Base-by-base conservation (phyloP, 2,888 invertebrate genomes). In the Tenthredo livida region DNA sequence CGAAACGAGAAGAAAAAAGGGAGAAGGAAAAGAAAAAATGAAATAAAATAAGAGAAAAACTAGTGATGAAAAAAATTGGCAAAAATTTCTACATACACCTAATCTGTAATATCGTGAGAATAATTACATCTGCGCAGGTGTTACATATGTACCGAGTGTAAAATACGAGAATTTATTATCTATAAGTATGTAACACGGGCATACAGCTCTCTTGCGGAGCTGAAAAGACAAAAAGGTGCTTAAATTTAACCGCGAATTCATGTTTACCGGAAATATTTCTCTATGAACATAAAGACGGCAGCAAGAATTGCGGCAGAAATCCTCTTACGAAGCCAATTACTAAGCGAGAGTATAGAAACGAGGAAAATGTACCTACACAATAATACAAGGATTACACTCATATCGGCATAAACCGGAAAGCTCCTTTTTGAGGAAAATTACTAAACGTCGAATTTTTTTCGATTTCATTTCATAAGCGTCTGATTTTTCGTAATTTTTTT, bases 311-410 rank as follows among this genome's bases (percentile, higher is more conserved):
- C 12, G 29, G 15, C 1, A 65, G 72, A 72, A 12, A 40, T 73
- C 72, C 43, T 73, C 72, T 73, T 73, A 73, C 40, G 40, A 73
- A 25, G 43, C 72, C 43, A 73, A 73, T 43, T 43, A 43, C 15
- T n/a, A 40, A 4, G 40, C 2, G 29, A 70, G 40, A 73, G 21
- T 21, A 9, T 33, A 33, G 72, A 67, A 33, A 33, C 7, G 29
- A 33, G 67, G 33, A 67, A 67, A 33, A 7, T 33, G 15, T 67
- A 21, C 6, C 15, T 15, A 33, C 67, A 33, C 67, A 67, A 67
- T 67, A 67, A 67, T 67, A 33, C 2, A 33, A 29, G 67, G 67
- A 67, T 67, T 29, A 67, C 33, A 33, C 67, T 67, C 2, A 67
- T 67, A 67, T 67, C 17, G 12, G 15, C 17, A 7, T 33, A 33